phyloP scores from a whole-genome alignment of 2,113 vertebrate genomes.

The Pogona vitticeps region DNA sequence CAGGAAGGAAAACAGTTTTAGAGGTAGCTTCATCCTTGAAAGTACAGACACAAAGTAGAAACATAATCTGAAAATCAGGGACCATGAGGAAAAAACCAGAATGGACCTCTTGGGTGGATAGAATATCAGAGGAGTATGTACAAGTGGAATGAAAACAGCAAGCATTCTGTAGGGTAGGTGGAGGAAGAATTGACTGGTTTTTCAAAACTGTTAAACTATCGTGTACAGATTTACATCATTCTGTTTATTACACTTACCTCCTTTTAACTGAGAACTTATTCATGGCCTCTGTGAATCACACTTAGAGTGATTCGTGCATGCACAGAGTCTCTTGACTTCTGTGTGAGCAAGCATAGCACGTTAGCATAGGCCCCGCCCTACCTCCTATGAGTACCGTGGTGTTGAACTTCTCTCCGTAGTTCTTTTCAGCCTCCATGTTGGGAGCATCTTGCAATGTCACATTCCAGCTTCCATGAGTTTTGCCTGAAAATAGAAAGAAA shows the following conservation, averaged over 20 bases:
- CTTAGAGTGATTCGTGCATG: too few relatives aligned
- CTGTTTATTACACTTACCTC: background rate
- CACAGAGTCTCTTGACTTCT: too few relatives aligned
- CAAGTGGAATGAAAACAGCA: constrained; percentile 2
- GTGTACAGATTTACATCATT: background rate
- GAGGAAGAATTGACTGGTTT: constrained; percentile 7
- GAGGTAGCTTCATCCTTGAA: too few relatives aligned
- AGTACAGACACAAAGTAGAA: constrained; percentile 49
- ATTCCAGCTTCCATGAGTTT: too few relatives aligned
- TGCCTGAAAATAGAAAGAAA: too few relatives aligned
- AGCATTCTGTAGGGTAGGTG: background rate
- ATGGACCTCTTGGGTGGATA: constrained; percentile 27
- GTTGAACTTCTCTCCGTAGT: too few relatives aligned
- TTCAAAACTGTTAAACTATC: constrained; percentile 18
- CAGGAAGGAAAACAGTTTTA: constrained; percentile 48
- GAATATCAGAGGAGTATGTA: background rate
- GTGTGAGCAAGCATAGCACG: too few relatives aligned
- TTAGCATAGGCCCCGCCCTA: too few relatives aligned
- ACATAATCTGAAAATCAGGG: constrained; percentile 12
- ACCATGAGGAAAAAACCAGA: constrained; percentile 8
- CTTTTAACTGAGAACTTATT: constrained; percentile 18
- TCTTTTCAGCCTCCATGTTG: too few relatives aligned
- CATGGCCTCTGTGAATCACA: too few relatives aligned
- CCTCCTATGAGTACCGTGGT: too few relatives aligned
- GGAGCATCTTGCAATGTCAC: too few relatives aligned